A percentile compares a stretch with the other conserved stretches of the same genome.
These are phyloP conservation scores for Globodera rostochiensis DNA, from an alignment of 1,140 invertebrate species.

Conservation along the genomic window DNA sequence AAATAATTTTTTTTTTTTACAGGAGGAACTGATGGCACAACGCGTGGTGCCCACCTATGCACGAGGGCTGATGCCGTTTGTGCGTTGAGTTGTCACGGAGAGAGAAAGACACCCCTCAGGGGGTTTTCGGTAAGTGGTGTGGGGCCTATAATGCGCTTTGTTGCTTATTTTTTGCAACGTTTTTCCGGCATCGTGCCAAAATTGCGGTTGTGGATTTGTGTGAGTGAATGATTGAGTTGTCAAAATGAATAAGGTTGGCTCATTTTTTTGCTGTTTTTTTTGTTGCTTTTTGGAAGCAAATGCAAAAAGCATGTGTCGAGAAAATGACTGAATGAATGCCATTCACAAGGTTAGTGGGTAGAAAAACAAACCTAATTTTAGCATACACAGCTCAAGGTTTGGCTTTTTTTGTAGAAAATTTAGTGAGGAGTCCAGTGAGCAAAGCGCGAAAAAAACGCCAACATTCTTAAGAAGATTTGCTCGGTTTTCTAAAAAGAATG, in stretches of 20 bases:
- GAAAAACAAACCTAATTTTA: background rate
- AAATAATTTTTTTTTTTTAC: background rate
- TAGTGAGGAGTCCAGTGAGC: too few species aligned
- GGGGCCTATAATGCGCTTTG: background rate
- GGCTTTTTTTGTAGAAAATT: too few species aligned
- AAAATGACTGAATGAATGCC: background rate
- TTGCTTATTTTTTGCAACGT: background rate
- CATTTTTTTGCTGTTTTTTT: background rate
- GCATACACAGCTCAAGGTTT: background rate
- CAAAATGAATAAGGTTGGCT: background rate
- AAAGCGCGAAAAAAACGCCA: too few species aligned
- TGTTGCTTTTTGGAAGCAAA: background rate
- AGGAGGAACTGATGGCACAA: constrained; percentile 50
- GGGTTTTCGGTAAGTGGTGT: background rate
- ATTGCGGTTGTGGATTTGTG: background rate
- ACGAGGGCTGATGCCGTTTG: constrained; percentile 9
- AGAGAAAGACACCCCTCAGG: too few species aligned
- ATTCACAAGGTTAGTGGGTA: background rate
- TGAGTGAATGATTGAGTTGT: background rate
- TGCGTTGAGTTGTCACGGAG: background rate
- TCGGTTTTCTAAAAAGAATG: too few species aligned
- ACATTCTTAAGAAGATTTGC: too few species aligned
- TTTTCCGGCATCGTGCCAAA: background rate
- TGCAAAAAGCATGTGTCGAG: background rate
- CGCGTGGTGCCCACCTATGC: constrained; percentile 30